A percentile compares a stretch with the other conserved stretches of the same genome.
Evolutionary conservation across 2,797 vertebrate species (phyloP).

Genomic region (Muscicapa striata): DNA sequence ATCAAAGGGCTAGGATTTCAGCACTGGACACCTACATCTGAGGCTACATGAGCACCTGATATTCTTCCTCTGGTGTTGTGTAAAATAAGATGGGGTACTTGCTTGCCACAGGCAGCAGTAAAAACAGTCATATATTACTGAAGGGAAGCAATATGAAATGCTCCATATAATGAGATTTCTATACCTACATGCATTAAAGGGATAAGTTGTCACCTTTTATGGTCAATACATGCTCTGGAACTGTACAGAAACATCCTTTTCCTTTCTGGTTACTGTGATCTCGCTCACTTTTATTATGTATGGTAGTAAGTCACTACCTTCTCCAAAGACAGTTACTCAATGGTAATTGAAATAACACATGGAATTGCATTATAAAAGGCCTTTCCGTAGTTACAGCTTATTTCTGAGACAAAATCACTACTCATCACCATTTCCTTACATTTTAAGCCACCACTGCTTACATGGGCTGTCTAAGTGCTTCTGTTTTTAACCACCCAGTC

Average conservation of each 20-base stretch:
- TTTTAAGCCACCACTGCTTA: not conserved
- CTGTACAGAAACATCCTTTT: not conserved
- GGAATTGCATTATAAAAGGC: not conserved
- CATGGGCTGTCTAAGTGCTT: not conserved
- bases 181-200: not conserved
- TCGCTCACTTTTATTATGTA: not conserved
- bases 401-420: not conserved
- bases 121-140: accelerated
- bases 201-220: not conserved
- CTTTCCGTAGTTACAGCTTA: not conserved
- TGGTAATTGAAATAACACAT: not conserved
- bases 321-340: not conserved
- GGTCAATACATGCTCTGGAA: not conserved
- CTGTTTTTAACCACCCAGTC: not conserved
- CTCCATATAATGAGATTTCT: not conserved
- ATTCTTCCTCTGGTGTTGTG: not conserved
- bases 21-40: not conserved
- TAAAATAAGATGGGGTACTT: not conserved
- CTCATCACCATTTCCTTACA: not conserved
- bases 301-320: not conserved
- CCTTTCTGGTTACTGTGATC: not conserved
- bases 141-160: not conserved
- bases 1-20: not conserved
- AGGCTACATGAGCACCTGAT: not conserved
- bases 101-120: not conserved